Percentiles rank a stretch among this genome's conserved stretches.
These are phyloP conservation scores for Platycheirus rosarum DNA, from an alignment of 2,888 invertebrate genomes.

Conservation along the genomic window DNA sequence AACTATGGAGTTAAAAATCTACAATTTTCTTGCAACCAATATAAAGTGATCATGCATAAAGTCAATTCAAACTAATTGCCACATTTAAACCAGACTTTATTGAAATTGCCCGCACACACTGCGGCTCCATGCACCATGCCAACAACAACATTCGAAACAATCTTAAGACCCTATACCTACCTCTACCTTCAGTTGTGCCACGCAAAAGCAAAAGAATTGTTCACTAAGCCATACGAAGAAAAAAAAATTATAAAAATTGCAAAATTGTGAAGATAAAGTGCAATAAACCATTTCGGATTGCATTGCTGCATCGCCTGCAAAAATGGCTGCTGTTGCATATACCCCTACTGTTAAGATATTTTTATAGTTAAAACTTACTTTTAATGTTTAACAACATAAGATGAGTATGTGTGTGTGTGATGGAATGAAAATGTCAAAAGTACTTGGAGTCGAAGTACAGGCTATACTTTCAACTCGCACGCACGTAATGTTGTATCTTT, in stretches of 20 bases:
- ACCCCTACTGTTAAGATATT: slow-evolving; percentile 47
- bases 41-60: slow-evolving; percentile 72
- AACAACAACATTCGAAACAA: slow-evolving; percentile 6
- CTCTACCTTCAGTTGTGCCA: background rate
- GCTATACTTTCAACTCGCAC: slow-evolving; percentile 34
- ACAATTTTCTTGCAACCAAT: slow-evolving; percentile 53
- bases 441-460: no score
- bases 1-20: slow-evolving; percentile 4
- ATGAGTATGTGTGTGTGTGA: slow-evolving; percentile 1
- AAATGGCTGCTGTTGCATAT: slow-evolving; percentile 37
- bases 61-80: slow-evolving; percentile 74
- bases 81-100: slow-evolving; percentile 74
- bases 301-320: slow-evolving; percentile 57
- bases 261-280: slow-evolving; percentile 69
- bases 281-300: slow-evolving; percentile 70
- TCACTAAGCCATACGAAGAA: slow-evolving; percentile 50
- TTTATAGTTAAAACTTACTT: slow-evolving; percentile 65
- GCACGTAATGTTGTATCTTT: slow-evolving; percentile 12
- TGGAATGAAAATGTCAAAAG: slow-evolving; percentile 48
- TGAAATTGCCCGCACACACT: slow-evolving; percentile 61
- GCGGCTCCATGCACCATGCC: background rate
- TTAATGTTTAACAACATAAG: slow-evolving; percentile 49
- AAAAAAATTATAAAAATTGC: slow-evolving; percentile 51
- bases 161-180: slow-evolving; percentile 5
- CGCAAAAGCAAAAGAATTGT: slow-evolving; percentile 47